phyloP scores from a whole-genome alignment of 2,113 vertebrate genomes.

The Alectura lathami region DNA sequence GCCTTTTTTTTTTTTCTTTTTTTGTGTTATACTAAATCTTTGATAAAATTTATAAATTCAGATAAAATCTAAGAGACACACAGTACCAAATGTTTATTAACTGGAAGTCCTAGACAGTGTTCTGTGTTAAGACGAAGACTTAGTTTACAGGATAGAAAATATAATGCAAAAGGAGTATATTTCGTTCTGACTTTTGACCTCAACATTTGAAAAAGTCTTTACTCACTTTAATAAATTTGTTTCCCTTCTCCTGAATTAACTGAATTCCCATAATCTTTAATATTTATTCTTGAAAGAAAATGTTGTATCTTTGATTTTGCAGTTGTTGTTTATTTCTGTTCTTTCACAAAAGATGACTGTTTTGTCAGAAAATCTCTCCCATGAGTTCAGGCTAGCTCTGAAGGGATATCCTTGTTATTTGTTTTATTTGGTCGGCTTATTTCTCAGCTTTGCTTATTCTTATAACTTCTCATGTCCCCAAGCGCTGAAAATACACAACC shows the following conservation, averaged over 20 bases:
- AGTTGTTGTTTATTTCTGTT: background rate
- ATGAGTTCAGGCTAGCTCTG: background rate
- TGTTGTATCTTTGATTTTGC: background rate
- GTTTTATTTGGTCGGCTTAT: background rate
- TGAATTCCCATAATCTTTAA: background rate
- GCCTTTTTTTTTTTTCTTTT: background rate
- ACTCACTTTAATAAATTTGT: background rate
- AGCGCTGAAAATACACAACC: background rate
- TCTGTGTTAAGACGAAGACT: background rate
- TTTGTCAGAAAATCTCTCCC: background rate
- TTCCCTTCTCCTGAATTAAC: background rate
- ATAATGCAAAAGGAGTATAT: background rate
- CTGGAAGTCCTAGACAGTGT: background rate
- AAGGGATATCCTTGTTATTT: background rate
- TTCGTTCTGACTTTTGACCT: background rate
- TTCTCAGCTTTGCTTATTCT: background rate
- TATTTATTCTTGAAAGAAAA: background rate
- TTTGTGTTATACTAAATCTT: background rate
- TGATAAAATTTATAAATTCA: background rate
- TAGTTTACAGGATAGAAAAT: background rate
- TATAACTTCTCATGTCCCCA: background rate
- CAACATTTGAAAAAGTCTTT: background rate
- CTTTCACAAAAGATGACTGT: background rate
- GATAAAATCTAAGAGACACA: background rate
- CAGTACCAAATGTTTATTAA: background rate